These are phyloP conservation scores for Salarias fasciatus DNA, from an alignment of 2,797 vertebrate genomes.

Conservation along the genomic window DNA sequence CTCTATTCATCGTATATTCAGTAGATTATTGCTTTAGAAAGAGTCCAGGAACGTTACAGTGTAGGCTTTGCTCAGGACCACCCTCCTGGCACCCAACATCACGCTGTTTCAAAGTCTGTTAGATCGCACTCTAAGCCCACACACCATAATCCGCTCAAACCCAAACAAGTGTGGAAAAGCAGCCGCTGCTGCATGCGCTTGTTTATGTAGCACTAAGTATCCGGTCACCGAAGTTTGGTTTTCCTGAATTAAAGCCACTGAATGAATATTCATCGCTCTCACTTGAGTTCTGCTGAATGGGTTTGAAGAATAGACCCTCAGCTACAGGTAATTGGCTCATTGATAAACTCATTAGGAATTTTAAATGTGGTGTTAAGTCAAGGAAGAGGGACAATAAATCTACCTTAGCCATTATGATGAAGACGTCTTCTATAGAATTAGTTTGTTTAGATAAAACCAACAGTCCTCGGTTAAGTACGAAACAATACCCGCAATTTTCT, in stretches of 20 bases:
- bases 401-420: slow-evolving; percentile 11
- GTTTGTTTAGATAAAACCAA: slow-evolving; percentile 20
- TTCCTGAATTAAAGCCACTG: slow-evolving; percentile 10
- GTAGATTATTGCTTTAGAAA: too few relatives aligned
- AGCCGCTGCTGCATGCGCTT: slow-evolving; percentile 2
- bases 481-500: not conserved
- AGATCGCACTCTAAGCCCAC: slow-evolving; percentile 25
- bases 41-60: too few relatives aligned
- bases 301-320: slow-evolving; percentile 40
- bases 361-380: slow-evolving; percentile 29
- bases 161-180: slow-evolving; percentile 17
- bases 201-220: not conserved
- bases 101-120: slow-evolving; percentile 40
- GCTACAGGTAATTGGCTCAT: slow-evolving; percentile 49
- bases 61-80: too few relatives aligned
- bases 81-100: not conserved
- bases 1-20: too few relatives aligned
- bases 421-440: slow-evolving; percentile 23
- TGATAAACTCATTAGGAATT: slow-evolving; percentile 46
- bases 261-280: slow-evolving; percentile 26
- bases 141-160: slow-evolving; percentile 36
- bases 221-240: not conserved
- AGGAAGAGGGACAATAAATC: slow-evolving; percentile 21
- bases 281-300: slow-evolving; percentile 16
- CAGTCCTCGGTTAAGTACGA: slow-evolving; percentile 5